Evolutionary conservation across 2,113 vertebrate genomes (phyloP).

Genomic region (Nothobranchius kuhntae): DNA sequence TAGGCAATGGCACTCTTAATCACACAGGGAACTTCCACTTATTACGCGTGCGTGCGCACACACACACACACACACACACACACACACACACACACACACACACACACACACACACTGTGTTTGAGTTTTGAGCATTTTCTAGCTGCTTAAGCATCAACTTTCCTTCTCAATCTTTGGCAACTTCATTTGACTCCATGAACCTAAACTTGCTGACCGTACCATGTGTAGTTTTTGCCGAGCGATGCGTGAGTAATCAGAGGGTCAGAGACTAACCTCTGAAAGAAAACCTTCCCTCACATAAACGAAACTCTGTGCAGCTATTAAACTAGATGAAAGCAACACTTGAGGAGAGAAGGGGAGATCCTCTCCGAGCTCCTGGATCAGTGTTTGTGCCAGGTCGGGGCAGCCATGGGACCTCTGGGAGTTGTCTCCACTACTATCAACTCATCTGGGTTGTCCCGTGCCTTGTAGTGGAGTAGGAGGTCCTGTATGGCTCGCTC

Average conservation of each 20-base stretch:
- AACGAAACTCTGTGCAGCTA: constrained; percentile 45
- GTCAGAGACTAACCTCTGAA: constrained; percentile 21
- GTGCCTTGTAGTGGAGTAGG: constrained; percentile 86
- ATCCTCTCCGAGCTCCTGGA: constrained; percentile 5
- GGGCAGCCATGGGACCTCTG: constrained; percentile 88
- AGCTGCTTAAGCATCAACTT: constrained; percentile 11
- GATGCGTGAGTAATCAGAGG: too few species aligned
- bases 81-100: background rate
- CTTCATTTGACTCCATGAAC: constrained; percentile 2
- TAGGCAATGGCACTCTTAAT: constrained; percentile 41
- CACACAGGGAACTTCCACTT: constrained; percentile 6
- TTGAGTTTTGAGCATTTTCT: constrained; percentile 32
- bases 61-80: too few species aligned
- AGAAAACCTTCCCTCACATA: constrained; percentile 11
- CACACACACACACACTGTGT: background rate
- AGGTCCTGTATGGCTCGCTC: constrained; percentile 95
- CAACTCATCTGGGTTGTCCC: constrained; percentile 92
- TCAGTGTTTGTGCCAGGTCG: constrained; percentile 95
- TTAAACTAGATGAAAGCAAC: constrained; percentile 26
- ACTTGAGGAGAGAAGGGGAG: constrained; percentile 29
- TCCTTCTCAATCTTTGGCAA: constrained; percentile 61
- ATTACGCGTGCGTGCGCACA: background rate
- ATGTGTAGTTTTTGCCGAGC: too few species aligned
- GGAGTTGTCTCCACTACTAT: constrained; percentile 90
- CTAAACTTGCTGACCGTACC: too few species aligned